phyloP scores from a whole-genome alignment of 23 tunicate species.

The Styela plicata region DNA sequence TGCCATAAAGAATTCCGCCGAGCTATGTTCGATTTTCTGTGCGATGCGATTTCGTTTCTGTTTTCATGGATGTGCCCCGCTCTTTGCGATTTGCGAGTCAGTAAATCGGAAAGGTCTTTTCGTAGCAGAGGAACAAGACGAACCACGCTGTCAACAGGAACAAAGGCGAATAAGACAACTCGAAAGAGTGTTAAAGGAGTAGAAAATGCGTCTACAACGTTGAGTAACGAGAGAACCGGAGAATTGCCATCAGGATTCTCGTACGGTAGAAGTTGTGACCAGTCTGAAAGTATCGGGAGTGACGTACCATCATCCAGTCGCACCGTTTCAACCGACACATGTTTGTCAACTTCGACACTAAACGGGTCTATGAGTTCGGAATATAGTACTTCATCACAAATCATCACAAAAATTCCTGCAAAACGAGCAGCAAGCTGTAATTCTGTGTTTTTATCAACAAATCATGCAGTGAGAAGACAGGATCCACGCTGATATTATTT shows the following conservation, averaged over 20 bases:
- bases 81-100: constrained; percentile 13
- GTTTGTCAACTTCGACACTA: constrained; percentile 4
- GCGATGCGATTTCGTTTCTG: constrained; percentile 11
- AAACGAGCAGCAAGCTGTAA: not conserved
- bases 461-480: not conserved
- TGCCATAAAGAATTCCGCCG: constrained; percentile 79
- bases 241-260: not conserved
- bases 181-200: not conserved
- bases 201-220: not conserved
- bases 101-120: not conserved
- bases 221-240: not conserved
- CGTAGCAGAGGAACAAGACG: constrained; percentile 12
- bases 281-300: not conserved
- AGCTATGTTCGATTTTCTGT: constrained; percentile 30
- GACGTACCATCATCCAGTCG: not conserved
- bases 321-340: not conserved
- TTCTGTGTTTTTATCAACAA: not conserved
- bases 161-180: not conserved
- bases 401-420: not conserved
- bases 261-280: not conserved
- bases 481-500: not conserved
- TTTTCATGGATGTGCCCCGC: constrained; percentile 10
- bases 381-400: not conserved
- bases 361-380: constrained; percentile 1
- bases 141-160: not conserved